Evolutionary conservation across 2,888 invertebrate genomes (phyloP).

Genomic region (Caprella mutica): DNA sequence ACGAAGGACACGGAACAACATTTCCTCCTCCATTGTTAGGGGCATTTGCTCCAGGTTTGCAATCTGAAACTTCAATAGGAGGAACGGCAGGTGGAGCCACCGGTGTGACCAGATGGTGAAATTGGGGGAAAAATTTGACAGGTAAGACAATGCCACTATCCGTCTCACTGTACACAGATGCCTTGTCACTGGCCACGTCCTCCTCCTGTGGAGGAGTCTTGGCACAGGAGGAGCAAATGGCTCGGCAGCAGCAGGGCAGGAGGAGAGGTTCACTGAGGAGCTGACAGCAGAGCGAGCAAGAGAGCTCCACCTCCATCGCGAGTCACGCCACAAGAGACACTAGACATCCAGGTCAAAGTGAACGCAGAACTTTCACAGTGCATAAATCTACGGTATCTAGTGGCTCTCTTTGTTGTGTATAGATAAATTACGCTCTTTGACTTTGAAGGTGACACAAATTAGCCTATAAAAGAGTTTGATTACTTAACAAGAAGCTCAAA

Average conservation of each 20-base stretch:
- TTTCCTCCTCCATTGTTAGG: neutral
- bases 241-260: constrained; percentile 10
- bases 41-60: neutral
- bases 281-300: constrained; percentile 6
- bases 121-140: constrained; percentile 50
- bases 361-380: no score
- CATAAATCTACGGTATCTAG: no score
- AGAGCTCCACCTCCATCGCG: constrained; percentile 11
- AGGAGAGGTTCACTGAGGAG: constrained; percentile 9
- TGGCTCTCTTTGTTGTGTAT: no score
- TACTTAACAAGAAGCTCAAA: no score
- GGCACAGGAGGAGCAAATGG: constrained; percentile 7
- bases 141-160: constrained; percentile 89
- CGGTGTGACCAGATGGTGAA: constrained; percentile 39
- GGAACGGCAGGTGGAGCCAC: neutral
- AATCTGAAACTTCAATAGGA: constrained; percentile 39
- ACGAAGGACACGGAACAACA: constrained; percentile 52
- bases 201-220: constrained; percentile 1
- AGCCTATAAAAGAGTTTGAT: no score
- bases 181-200: constrained; percentile 62
- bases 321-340: neutral
- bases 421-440: no score
- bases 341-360: no score
- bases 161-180: constrained; percentile 89
- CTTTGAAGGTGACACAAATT: no score